These are phyloP conservation scores for Rhineura floridana DNA, from an alignment of 2,113 vertebrate species.

Conservation along the genomic window DNA sequence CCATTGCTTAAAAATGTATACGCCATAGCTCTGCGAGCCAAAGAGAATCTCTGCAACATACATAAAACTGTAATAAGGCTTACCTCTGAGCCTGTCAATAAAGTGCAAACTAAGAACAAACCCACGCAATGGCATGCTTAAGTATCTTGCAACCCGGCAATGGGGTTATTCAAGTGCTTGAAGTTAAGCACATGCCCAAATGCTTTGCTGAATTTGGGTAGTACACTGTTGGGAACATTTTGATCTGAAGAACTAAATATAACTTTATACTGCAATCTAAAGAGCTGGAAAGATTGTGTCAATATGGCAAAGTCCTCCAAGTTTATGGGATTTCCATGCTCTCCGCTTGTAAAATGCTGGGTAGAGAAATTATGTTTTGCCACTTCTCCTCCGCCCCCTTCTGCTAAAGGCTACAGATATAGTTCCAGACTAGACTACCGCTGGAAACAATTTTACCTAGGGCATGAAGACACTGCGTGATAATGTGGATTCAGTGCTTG, in stretches of 20 bases:
- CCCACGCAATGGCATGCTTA: not conserved
- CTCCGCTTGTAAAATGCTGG: constrained; percentile 3
- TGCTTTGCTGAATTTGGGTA: not conserved
- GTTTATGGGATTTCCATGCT: constrained; percentile 32
- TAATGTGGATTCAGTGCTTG: too few relatives aligned
- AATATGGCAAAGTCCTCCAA: constrained; percentile 15
- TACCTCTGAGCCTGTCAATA: not conserved
- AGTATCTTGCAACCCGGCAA: constrained; percentile 5
- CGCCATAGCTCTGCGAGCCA: not conserved
- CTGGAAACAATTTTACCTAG: not conserved
- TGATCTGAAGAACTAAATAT: constrained; percentile 19
- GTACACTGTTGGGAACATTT: not conserved
- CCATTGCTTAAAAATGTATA: not conserved
- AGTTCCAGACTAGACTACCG: not conserved
- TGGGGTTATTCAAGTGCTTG: not conserved
- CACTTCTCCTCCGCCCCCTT: not conserved
- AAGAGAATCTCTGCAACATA: not conserved
- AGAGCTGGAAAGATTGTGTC: constrained; percentile 30
- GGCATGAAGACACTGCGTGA: too few relatives aligned
- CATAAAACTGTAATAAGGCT: not conserved
- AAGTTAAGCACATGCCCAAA: not conserved
- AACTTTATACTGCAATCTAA: constrained; percentile 18
- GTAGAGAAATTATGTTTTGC: constrained; percentile 5
- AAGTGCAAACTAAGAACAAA: not conserved
- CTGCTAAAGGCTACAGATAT: not conserved